Conservation (phyloP, 2,888 invertebrate genomes). For the Pachliopta kotzebuea region DNA sequence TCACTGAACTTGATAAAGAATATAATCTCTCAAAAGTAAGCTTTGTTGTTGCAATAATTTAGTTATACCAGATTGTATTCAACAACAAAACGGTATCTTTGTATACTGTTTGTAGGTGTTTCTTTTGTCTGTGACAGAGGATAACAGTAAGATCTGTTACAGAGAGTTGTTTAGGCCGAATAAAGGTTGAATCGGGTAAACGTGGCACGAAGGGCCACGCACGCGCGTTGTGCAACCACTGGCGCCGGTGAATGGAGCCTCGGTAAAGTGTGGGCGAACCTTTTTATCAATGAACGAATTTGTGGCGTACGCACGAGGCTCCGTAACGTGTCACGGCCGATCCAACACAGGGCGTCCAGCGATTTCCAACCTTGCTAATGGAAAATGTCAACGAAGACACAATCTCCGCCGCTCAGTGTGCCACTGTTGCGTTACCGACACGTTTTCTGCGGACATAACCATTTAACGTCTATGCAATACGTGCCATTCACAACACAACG, state of each 20-base stretch:
- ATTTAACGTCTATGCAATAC: constrained; percentile 23
- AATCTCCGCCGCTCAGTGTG: constrained; percentile 40
- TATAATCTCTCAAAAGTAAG: too few species aligned
- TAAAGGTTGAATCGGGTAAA: constrained; percentile 50
- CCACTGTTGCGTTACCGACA: constrained; percentile 23
- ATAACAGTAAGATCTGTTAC: constrained; percentile 41
- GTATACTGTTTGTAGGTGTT: constrained; percentile 17
- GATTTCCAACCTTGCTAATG: constrained; percentile 58
- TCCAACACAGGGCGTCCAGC: constrained; percentile 39
- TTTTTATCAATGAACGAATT: constrained; percentile 79
- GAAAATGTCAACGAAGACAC: constrained; percentile 59
- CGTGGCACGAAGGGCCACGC: constrained; percentile 44
- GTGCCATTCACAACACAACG: constrained; percentile 19
- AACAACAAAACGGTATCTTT: neutral
- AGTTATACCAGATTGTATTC: too few species aligned
- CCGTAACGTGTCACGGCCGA: constrained; percentile 65
- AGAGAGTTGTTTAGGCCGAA: constrained; percentile 49
- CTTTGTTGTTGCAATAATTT: too few species aligned
- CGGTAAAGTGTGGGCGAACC: constrained; percentile 63
- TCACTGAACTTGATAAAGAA: too few species aligned
- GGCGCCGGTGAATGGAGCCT: constrained; percentile 76
- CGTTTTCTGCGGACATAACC: constrained; percentile 27
- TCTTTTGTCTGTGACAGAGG: constrained; percentile 21
- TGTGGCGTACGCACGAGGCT: constrained; percentile 67
- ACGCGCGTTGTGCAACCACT: constrained; percentile 66